Evolutionary conservation across 2,888 invertebrate species (phyloP).

Genomic region (Philonicus albiceps): DNA sequence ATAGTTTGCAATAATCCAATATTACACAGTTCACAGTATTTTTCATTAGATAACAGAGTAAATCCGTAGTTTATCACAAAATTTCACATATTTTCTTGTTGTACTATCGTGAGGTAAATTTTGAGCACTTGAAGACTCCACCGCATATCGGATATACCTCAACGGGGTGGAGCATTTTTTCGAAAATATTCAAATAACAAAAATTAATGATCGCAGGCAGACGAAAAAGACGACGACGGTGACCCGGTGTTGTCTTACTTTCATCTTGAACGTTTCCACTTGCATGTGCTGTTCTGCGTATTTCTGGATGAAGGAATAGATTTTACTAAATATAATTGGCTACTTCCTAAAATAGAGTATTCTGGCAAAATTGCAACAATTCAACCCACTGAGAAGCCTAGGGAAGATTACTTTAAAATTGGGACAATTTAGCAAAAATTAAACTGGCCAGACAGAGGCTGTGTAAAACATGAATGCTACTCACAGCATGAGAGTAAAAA

Average conservation of each 20-base stretch:
- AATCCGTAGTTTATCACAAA: slow-evolving; percentile 1
- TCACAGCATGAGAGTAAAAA: not conserved
- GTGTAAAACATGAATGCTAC: not conserved
- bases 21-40: not conserved
- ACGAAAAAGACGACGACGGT: not conserved
- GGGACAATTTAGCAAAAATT: not conserved
- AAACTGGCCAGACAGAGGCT: not conserved
- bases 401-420: not conserved
- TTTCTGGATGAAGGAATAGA: slow-evolving; percentile 6
- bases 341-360: slow-evolving; percentile 32
- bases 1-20: not conserved
- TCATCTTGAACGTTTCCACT: not conserved
- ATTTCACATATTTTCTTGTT: slow-evolving; percentile 8
- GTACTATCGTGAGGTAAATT: slow-evolving; percentile 5
- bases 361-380: slow-evolving; percentile 22
- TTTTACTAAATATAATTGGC: not conserved
- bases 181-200: not conserved
- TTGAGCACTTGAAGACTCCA: not conserved
- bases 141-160: not conserved
- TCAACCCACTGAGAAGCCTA: not conserved
- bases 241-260: not conserved
- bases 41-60: not conserved
- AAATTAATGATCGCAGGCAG: not conserved
- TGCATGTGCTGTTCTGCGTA: slow-evolving; percentile 6
- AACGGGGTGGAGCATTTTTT: not conserved